phyloP scores from a whole-genome alignment of 1,140 invertebrate genomes.

The Papilio polytes region DNA sequence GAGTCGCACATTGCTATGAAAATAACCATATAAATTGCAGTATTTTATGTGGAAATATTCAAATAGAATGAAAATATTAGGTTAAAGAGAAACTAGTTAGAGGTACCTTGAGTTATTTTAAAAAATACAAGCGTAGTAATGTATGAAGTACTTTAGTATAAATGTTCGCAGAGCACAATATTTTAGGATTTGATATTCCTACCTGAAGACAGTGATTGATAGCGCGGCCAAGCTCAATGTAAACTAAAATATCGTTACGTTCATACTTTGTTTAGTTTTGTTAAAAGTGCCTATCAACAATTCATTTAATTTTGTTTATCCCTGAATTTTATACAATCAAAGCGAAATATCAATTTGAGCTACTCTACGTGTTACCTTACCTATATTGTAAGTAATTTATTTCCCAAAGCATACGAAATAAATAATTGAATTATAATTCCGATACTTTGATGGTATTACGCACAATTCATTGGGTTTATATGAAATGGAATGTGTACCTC shows the following conservation, averaged over 20 bases:
- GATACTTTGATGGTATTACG: slow-evolving; percentile 27
- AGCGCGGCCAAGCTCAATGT: neutral
- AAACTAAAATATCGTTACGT: neutral
- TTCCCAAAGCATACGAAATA: neutral
- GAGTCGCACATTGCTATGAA: too few relatives aligned
- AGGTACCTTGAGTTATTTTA: neutral
- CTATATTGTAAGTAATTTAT: neutral
- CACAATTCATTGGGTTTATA: slow-evolving; percentile 4
- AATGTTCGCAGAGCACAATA: neutral
- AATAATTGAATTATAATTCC: slow-evolving; percentile 24
- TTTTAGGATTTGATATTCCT: neutral
- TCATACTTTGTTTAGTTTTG: neutral
- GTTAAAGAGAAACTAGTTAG: neutral
- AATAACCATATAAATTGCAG: too few relatives aligned
- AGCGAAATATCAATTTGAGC: neutral
- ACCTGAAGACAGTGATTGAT: neutral
- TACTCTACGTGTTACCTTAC: neutral
- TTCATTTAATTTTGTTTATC: too few relatives aligned
- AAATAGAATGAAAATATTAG: neutral
- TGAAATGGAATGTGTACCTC: slow-evolving; percentile 31
- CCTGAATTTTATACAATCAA: neutral
- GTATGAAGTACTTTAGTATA: neutral
- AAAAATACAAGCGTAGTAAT: neutral
- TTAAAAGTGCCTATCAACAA: neutral
- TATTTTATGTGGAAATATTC: neutral